Conservation (phyloP, 2,888 invertebrate genomes). For the Dicyrtoma fusca region DNA sequence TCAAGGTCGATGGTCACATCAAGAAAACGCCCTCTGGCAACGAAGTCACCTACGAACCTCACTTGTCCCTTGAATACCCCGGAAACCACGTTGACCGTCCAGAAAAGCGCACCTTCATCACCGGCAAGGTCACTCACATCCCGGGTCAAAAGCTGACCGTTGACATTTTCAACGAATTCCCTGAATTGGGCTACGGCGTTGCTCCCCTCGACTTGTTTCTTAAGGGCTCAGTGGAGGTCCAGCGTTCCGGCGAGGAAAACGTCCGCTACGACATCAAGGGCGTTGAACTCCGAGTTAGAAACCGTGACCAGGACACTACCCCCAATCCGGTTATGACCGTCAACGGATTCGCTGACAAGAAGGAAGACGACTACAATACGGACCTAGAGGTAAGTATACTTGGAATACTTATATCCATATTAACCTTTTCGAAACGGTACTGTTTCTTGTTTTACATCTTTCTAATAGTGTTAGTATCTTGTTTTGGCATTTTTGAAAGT, state of each 20-base stretch:
- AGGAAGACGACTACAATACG: not conserved
- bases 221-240: conserved; percentile 2
- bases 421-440: no score
- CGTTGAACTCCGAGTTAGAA: conserved; percentile 16
- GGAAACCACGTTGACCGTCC: not conserved
- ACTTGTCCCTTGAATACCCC: conserved; percentile 23
- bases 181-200: conserved; percentile 1
- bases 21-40: not conserved
- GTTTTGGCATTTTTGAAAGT: no score
- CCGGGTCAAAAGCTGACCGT: conserved; percentile 3
- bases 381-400: no score
- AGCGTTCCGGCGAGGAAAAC: not conserved
- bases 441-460: no score
- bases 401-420: no score
- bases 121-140: conserved; percentile 12
- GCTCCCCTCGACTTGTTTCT: conserved; percentile 28
- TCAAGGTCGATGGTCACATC: conserved; percentile 11
- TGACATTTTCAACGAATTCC: conserved; percentile 16
- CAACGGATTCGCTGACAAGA: not conserved
- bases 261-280: conserved; percentile 17
- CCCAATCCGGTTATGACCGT: conserved; percentile 17
- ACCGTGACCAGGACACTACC: conserved; percentile 3
- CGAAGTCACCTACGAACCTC: conserved; percentile 29
- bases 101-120: conserved; percentile 3
- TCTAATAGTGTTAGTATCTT: no score